phyloP scores from a whole-genome alignment of 2,888 invertebrate species.

The Pterostichus madidus region DNA sequence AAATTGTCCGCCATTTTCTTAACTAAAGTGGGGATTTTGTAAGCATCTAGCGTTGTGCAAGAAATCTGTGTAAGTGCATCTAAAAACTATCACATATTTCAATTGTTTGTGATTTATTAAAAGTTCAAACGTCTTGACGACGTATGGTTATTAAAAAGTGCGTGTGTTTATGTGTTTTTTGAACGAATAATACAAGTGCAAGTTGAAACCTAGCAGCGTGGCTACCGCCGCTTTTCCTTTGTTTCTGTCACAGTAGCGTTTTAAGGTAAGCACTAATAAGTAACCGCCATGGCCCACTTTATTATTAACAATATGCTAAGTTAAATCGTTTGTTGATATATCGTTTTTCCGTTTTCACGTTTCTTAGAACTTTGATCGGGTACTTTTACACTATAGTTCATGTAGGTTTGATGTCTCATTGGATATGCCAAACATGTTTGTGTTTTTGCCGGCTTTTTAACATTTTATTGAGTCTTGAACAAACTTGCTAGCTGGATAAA shows the following conservation, averaged over 20 bases:
- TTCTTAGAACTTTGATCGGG: constrained; percentile 51
- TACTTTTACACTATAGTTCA: constrained; percentile 59
- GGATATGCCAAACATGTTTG: constrained; percentile 73
- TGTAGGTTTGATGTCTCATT: constrained; percentile 68
- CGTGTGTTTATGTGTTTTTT: constrained; percentile 74
- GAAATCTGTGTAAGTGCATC: constrained; percentile 75
- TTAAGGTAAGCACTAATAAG: constrained; percentile 74
- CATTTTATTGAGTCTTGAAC: constrained; percentile 68
- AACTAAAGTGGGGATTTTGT: constrained; percentile 77
- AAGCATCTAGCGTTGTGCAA: constrained; percentile 76
- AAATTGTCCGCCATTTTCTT: constrained; percentile 77
- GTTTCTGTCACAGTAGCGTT: constrained; percentile 76
- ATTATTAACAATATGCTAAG: constrained; percentile 41
- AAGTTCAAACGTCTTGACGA: constrained; percentile 71
- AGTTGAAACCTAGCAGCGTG: constrained; percentile 77
- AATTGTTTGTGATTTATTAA: constrained; percentile 72
- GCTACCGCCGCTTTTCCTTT: constrained; percentile 77
- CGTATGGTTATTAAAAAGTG: constrained; percentile 72
- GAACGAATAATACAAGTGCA: constrained; percentile 73
- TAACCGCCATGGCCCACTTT: constrained; percentile 61
- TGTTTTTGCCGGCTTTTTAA: constrained; percentile 73
- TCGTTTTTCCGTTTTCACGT: constrained; percentile 16
- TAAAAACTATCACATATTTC: constrained; percentile 73
- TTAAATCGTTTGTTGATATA: constrained; percentile 17
- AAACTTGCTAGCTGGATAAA: constrained; percentile 50